Evolutionary conservation across 2,113 vertebrate species (phyloP).

Genomic region (Salvelinus sp.): DNA sequence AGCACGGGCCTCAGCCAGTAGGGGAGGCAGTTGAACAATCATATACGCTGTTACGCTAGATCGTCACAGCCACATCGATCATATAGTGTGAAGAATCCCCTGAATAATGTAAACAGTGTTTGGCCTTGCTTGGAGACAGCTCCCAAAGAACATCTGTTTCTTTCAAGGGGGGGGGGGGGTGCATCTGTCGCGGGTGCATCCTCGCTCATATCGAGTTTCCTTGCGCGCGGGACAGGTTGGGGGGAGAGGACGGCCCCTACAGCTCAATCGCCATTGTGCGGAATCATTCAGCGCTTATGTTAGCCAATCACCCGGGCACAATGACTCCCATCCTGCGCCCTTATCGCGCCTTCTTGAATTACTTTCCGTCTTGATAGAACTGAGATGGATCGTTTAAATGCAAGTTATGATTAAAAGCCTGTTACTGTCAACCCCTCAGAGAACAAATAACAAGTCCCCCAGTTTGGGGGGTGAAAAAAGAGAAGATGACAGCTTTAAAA

Average conservation of each 20-base stretch:
- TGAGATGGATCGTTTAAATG: slow-evolving; percentile 92
- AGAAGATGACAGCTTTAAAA: slow-evolving; percentile 96
- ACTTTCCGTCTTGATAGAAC: slow-evolving; percentile 90
- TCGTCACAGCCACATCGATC: slow-evolving; percentile 43
- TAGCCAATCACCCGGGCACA: slow-evolving; percentile 85
- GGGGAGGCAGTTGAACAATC: too few relatives aligned
- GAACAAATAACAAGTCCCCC: slow-evolving; percentile 89
- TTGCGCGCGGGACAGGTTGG: slow-evolving; percentile 52
- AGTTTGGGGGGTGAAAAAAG: slow-evolving; percentile 71
- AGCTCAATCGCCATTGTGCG: slow-evolving; percentile 63
- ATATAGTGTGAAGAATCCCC: slow-evolving; percentile 45
- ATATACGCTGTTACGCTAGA: slow-evolving; percentile 4
- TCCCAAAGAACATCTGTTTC: slow-evolving; percentile 53
- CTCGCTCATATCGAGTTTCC: slow-evolving; percentile 52
- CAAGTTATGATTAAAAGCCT: slow-evolving; percentile 96
- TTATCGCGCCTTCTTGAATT: slow-evolving; percentile 88
- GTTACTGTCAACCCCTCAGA: slow-evolving; percentile 89
- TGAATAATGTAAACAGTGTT: slow-evolving; percentile 24
- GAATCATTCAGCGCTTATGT: slow-evolving; percentile 77
- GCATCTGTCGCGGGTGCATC: slow-evolving; percentile 45
- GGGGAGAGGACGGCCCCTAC: slow-evolving; percentile 51
- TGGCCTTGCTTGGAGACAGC: slow-evolving; percentile 34
- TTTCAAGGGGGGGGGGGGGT: slow-evolving; percentile 27
- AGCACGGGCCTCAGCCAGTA: too few relatives aligned
- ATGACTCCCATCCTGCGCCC: slow-evolving; percentile 89